Conservation (phyloP, 1,140 invertebrate genomes). For the Anadara kagoshimensis region DNA sequence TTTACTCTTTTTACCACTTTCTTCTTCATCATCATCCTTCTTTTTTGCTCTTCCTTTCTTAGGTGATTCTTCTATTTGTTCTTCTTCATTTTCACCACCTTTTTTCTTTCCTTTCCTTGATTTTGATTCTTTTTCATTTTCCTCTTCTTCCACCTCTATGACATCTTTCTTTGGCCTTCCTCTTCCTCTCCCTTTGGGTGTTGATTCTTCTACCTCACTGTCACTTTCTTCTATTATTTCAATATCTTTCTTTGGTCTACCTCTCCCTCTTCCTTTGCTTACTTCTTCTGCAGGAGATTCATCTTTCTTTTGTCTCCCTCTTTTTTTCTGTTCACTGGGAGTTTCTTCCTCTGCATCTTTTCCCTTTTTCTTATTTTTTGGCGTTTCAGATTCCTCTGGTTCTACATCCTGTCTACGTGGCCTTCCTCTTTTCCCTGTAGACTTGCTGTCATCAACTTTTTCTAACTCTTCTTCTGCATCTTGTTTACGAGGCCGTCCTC, state of each 20-base stretch:
- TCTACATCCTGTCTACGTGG: conserved; percentile 37
- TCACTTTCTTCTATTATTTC: conserved; percentile 1
- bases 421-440: conserved; percentile 23
- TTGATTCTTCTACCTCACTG: conserved; percentile 16
- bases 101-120: conserved; percentile 16
- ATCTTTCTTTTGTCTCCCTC: conserved; percentile 20
- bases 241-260: conserved; percentile 14
- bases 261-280: conserved; percentile 18
- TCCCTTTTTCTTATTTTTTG: conserved; percentile 31
- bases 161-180: conserved; percentile 27
- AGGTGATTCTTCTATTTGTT: conserved; percentile 39
- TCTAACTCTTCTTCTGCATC: background rate
- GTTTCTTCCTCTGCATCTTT: conserved; percentile 28
- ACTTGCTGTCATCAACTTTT: background rate
- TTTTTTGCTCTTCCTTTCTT: conserved; percentile 25
- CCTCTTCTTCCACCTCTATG: conserved; percentile 15
- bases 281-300: background rate
- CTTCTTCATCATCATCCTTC: conserved; percentile 26
- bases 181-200: conserved; percentile 21
- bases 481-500: background rate
- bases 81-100: conserved; percentile 25
- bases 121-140: conserved; percentile 18
- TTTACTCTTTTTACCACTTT: conserved; percentile 28
- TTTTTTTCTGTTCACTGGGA: conserved; percentile 18
- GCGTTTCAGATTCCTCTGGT: conserved; percentile 12